Conservation (phyloP, 2,888 invertebrate genomes). For the Parapristionchus giblindavisi region DNA sequence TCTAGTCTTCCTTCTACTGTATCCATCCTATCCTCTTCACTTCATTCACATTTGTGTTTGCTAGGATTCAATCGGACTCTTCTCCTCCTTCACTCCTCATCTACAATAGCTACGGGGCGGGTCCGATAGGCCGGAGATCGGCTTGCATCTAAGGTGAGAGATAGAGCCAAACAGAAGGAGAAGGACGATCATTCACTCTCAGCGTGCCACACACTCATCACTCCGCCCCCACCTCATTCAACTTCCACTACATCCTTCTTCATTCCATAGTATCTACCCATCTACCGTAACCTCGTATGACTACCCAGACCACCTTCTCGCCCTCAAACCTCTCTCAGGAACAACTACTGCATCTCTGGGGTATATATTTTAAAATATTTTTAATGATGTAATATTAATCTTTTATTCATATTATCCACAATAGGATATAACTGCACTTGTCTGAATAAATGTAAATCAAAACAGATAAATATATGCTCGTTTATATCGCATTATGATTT, state of each 20-base stretch:
- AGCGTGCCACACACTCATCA: conserved; percentile 10
- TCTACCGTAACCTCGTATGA: conserved; percentile 20
- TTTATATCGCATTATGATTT: too few relatives aligned
- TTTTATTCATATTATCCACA: too few relatives aligned
- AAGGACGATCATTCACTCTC: background rate
- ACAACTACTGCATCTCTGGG: conserved; percentile 63
- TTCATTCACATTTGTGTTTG: background rate
- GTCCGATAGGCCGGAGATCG: too few relatives aligned
- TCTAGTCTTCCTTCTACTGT: background rate
- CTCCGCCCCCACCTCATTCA: conserved; percentile 8
- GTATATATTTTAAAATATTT: conserved; percentile 38
- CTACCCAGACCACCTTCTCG: conserved; percentile 35
- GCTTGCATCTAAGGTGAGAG: conserved; percentile 2
- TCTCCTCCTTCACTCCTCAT: background rate
- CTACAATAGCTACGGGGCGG: conserved; percentile 34
- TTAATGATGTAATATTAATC: too few relatives aligned
- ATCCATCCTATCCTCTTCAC: background rate
- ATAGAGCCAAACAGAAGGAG: too few relatives aligned
- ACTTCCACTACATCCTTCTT: background rate
- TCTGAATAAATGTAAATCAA: too few relatives aligned
- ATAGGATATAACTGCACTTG: too few relatives aligned
- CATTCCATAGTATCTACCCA: background rate
- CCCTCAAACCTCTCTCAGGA: conserved; percentile 53
- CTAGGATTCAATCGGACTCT: background rate
- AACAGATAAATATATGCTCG: too few relatives aligned